Evolutionary conservation across 2,888 invertebrate species (phyloP), one percentile per base, ranked within the genome.

Genomic region (Pseudeuparius sepicola): DNA sequence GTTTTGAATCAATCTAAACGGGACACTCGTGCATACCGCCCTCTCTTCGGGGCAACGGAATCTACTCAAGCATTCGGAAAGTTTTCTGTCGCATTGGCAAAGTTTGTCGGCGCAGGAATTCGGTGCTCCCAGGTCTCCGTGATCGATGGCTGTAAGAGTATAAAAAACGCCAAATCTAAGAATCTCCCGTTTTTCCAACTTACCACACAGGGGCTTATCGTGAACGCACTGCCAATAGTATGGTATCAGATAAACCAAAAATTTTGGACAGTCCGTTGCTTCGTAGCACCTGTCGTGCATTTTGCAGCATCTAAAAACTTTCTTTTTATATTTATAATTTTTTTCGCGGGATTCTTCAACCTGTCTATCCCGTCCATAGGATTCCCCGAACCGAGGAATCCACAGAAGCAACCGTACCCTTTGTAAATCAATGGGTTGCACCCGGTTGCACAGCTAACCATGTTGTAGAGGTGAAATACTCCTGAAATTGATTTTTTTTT

Each of bases 351-450:
- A 20, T 20, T 20, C 20, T 20, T 20, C 38, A 59, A 83, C 83
- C 71, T 75, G 59, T 85, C 88, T 42, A 89, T 86, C 13, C 79
- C 81, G 60, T 89, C 87, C 16, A 81, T 76, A 2, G 83, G 73
- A 41, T 71, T 65, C 5, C 88, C 88, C 1, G 80, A 75, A 1
- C 89, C 89, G 2, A 86, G 67, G 56, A 88, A 85, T 3, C 90
- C 89, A 53, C 89, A 90, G 58, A 83, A 90, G 58, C 89, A 90
- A 2, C 89, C 89, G 51, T 90, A 89, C 6, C 88, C 87, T 57
- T 87, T 87, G 57, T 81, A 87, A 5, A 72, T 66, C 2, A 88
- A 59, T 0, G 89, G 89, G 56, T 87, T 78, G 51, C 90, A 90
- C 3, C 82, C 82, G 0, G 86, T 86, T 2, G 85, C 79, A 51